phyloP scores from a whole-genome alignment of 2,797 vertebrate species.

The Lithobates pipiens region DNA sequence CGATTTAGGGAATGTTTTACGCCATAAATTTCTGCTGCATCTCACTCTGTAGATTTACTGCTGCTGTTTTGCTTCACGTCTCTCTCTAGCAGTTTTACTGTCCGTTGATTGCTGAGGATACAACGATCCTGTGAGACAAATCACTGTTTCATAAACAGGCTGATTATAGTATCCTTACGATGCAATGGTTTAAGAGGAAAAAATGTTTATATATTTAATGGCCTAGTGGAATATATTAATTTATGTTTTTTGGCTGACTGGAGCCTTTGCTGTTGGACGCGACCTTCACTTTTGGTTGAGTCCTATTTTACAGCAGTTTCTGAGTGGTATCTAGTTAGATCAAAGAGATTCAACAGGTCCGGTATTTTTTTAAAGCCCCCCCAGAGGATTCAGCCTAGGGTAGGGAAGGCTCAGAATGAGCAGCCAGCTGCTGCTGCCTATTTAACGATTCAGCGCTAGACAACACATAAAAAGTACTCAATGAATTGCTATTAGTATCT shows the following conservation, averaged over 20 bases:
- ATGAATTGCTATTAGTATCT: background rate
- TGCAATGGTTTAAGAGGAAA: background rate
- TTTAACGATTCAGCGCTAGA: background rate
- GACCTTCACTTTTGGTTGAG: background rate
- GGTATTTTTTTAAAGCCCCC: too few species aligned
- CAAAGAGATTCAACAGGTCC: background rate
- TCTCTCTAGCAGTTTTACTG: constrained; percentile 8
- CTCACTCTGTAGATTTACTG: constrained; percentile 3
- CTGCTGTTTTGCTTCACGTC: constrained; percentile 4
- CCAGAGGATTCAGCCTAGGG: too few species aligned
- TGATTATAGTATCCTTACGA: background rate
- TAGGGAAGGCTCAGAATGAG: background rate
- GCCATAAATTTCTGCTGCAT: constrained; percentile 4
- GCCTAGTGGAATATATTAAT: background rate
- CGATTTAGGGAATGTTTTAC: background rate
- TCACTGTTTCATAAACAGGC: constrained; percentile 1
- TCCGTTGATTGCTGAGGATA: constrained; percentile 6
- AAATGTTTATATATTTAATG: constrained; percentile 5
- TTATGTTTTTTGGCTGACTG: background rate
- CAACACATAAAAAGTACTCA: background rate
- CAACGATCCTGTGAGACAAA: background rate
- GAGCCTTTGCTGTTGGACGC: background rate
- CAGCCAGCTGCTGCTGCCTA: background rate
- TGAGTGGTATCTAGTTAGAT: background rate
- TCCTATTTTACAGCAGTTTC: background rate